Base-by-base conservation (phyloP, 1,140 invertebrate genomes). In the Procambarus clarkii region DNA sequence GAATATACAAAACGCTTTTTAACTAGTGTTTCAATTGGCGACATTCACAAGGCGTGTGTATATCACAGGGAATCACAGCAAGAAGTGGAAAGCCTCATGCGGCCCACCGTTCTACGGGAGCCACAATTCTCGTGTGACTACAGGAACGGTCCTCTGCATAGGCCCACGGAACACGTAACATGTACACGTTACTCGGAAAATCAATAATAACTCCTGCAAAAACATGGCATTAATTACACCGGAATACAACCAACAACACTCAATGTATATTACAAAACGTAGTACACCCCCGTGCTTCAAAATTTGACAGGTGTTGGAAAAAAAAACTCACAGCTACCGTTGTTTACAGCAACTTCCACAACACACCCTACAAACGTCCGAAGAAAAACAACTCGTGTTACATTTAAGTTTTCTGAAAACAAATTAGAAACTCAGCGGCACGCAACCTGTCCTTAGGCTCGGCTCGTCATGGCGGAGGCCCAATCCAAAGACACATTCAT, bases 1-100 rank as follows among this genome's bases (percentile, higher is more conserved):
- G 34, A 81, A 58, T 18, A 34, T 81, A 45, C 18, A 58, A 48
- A 48, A 81, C 50, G 79, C 34, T 81, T 85, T 21, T 60, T 60
- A 44, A 58, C 11, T 24, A 81, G 79, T 54, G 79, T 81, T 81
- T 81, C 79, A 8, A 81, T n/a, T 58, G 5, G 79, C 58, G 18
- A 54, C 83, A 74, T 81, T 88, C 87, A 88, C 87, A 50, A 88
- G 87, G 60, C 87, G 82, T 88, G 45, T 24, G 13, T 58, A 74
- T 88, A 88, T 88, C 87, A 88, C 87, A 88, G 80, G 34, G 60
- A 81, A 88, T 88, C 87, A 88, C 87, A 88, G 86, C 46, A 44
- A 45, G 34, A 50, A 79, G 45, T 48, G 79, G 21, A 34, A 78
- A 74, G 74, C 76, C 74, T 58, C 34, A 18, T 71, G 69, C 76